Conservation (phyloP, 2,797 vertebrate genomes). For the Melanotaenia boesemani region DNA sequence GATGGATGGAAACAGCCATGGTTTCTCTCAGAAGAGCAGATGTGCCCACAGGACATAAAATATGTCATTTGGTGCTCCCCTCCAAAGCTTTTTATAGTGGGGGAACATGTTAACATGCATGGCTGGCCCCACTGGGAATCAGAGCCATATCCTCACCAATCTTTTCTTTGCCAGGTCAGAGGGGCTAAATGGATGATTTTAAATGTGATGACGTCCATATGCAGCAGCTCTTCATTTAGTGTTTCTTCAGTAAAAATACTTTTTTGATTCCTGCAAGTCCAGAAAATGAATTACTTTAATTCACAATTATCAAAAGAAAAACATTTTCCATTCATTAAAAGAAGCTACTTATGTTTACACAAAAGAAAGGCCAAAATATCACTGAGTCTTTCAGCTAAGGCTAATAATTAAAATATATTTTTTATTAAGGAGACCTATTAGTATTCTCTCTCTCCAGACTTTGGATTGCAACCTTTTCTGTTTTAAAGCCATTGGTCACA, state of each 20-base stretch:
- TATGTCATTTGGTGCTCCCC: constrained; percentile 35
- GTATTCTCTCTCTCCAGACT: background rate
- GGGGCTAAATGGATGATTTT: too few relatives aligned
- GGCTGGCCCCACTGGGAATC: constrained; percentile 10
- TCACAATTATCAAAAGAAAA: too few relatives aligned
- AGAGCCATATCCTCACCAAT: background rate
- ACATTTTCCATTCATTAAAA: too few relatives aligned
- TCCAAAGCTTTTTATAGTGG: background rate
- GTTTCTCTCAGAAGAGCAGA: constrained; percentile 36
- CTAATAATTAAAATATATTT: background rate
- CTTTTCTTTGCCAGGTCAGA: background rate
- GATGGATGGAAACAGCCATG: constrained; percentile 22
- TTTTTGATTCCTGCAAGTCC: too few relatives aligned
- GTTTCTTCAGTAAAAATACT: too few relatives aligned
- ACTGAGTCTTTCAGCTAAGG: too few relatives aligned
- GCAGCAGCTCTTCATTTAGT: background rate
- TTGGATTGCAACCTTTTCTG: background rate
- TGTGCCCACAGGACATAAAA: constrained; percentile 41
- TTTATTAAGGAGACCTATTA: background rate
- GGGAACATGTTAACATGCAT: constrained; percentile 13
- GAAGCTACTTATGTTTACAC: too few relatives aligned
- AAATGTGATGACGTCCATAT: background rate
- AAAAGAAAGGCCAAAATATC: too few relatives aligned
- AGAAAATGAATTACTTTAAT: too few relatives aligned
- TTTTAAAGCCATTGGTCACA: background rate